Evolutionary conservation across 2,113 vertebrate species (phyloP).

Genomic region (Acinonyx jubatus): DNA sequence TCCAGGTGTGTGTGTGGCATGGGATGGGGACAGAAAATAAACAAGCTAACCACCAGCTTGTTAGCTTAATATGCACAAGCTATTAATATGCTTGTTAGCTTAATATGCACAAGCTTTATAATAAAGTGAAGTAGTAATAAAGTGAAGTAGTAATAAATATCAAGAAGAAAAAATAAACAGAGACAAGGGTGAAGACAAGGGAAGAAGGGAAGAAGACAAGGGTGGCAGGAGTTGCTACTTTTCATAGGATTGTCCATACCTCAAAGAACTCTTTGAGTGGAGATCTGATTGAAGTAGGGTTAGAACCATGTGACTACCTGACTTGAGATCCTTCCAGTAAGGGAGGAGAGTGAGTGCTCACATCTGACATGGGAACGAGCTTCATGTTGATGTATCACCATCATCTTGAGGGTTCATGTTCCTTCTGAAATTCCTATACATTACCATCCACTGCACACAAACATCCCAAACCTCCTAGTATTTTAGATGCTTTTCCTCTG

Average conservation of each 20-base stretch:
- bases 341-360: not conserved
- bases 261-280: not conserved
- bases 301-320: not conserved
- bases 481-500: not conserved
- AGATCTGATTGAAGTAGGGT: not conserved
- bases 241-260: not conserved
- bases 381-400: not conserved
- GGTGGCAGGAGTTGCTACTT: not conserved
- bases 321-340: not conserved
- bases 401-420: not conserved
- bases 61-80: too few species aligned
- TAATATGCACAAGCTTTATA: too few species aligned
- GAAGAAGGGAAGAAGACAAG: too few species aligned
- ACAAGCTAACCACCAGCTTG: not conserved
- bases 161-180: not conserved
- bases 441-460: not conserved
- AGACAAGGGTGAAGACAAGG: not conserved
- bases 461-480: not conserved
- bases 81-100: too few species aligned
- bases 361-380: not conserved
- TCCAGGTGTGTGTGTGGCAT: not conserved
- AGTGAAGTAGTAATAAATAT: not conserved
- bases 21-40: not conserved
- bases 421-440: not conserved
- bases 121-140: not conserved